phyloP scores from a whole-genome alignment of 2,113 vertebrate genomes.

The Aythya baeri region DNA sequence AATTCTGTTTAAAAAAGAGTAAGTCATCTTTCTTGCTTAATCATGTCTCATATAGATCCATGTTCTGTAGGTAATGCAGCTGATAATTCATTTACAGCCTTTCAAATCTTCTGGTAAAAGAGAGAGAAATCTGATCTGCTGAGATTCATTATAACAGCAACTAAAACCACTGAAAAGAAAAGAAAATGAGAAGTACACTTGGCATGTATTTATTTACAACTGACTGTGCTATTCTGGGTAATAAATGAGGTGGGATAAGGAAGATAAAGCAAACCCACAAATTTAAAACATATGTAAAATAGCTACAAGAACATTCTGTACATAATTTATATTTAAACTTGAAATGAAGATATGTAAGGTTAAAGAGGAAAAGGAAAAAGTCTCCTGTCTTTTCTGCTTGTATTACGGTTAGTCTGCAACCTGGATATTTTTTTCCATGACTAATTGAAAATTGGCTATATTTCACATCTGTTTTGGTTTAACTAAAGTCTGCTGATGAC shows the following conservation, averaged over 20 bases:
- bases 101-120: not conserved
- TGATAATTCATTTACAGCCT: not conserved
- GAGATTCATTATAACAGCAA: not conserved
- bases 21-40: not conserved
- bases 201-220: slow-evolving; percentile 14
- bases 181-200: not conserved
- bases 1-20: not conserved
- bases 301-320: not conserved
- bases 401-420: not conserved
- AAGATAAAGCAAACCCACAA: slow-evolving; percentile 10
- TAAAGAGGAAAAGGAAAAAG: slow-evolving; percentile 3
- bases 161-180: not conserved
- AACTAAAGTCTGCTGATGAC: not conserved
- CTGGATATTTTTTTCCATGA: slow-evolving; percentile 18
- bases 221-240: not conserved
- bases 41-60: not conserved
- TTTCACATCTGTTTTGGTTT: slow-evolving; percentile 29
- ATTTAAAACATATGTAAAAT: slow-evolving; percentile 13
- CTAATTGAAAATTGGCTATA: not conserved
- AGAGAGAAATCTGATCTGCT: not conserved
- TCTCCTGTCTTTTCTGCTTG: not conserved
- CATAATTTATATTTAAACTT: not conserved
- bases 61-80: not conserved
- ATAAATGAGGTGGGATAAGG: not conserved
- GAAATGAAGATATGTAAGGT: not conserved